Base-by-base conservation (phyloP, 2,113 vertebrate species). In the Diphyllodes magnificus region DNA sequence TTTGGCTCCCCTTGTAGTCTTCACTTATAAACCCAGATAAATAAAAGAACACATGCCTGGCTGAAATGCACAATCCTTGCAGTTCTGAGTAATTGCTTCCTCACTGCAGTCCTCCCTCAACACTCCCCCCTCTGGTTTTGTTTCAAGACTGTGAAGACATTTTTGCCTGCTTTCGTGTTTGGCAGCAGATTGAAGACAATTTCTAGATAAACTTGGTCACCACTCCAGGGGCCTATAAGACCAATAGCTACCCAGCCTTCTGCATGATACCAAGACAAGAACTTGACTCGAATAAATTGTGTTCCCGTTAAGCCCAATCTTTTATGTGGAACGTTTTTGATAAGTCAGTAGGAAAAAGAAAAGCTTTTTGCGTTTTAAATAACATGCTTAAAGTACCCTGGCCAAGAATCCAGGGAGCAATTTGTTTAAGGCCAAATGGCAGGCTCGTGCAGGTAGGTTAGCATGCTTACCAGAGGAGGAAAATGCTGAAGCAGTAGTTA, bases 201-300 rank as follows among this genome's bases (percentile, higher is more conserved):
- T 92, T 39, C 33, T 82, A 93, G 78, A 59, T 92, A 94, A 95
- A 94, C 54, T 71, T 61, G 76, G 27, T 93, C n/a, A 92, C 21
- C 31, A 39, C 72, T 88, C 44, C 72, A 31, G 51, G 28, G 64
- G 42, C 56, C 72, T 77, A 28, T 83, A 45, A 68, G 80, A 75
- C 11, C 15, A 70, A 72, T 60, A 92, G n/a, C 49, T 91, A 82
- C 27, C 27, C 59, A 88, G 47, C 54, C 47, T 89, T 69, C 42
- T 54, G 10, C 39, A 59, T 49, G 37, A 65, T 79, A 5, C 30
- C 54, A 61, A 83, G 68, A 47, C 8, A 92, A 59, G 94, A 27
- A 23, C 45, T 71, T 89, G 94, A 28, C 78, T 93, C 94, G 93
- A 81, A 83, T 77, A 93, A 93, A 95, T 88, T 11, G 39, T 90